Evolutionary conservation across 2,888 invertebrate species (phyloP).

Genomic region (Trachelus troglodyta): DNA sequence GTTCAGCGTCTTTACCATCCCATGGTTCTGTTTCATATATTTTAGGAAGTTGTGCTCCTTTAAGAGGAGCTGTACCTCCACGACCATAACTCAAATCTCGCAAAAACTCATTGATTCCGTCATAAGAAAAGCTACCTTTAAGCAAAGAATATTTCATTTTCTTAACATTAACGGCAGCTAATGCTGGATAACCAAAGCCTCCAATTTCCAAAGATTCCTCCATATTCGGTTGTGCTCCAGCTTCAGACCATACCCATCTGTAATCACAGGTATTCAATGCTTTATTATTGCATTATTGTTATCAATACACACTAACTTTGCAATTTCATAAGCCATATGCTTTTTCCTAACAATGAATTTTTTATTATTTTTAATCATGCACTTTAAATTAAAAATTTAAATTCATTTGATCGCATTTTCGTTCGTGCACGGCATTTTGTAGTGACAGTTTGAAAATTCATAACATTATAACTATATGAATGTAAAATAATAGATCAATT

Average conservation of each 20-base stretch:
- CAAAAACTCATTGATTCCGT: constrained; percentile 96
- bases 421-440: too few species aligned
- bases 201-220: constrained; percentile 95
- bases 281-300: too few species aligned
- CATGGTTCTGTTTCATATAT: constrained; percentile 79
- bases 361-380: too few species aligned
- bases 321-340: too few species aligned
- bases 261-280: constrained; percentile 17
- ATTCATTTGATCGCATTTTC: too few species aligned
- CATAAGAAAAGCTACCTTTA: constrained; percentile 92
- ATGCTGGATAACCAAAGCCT: constrained; percentile 98
- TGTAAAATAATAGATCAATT: too few species aligned
- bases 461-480: too few species aligned
- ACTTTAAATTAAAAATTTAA: too few species aligned
- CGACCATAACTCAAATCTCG: constrained; percentile 93
- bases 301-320: too few species aligned
- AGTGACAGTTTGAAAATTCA: too few species aligned
- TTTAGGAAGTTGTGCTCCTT: constrained; percentile 83
- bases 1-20: constrained; percentile 95
- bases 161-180: constrained; percentile 96
- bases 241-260: constrained; percentile 96
- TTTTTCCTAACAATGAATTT: too few species aligned
- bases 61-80: constrained; percentile 89
- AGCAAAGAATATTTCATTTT: constrained; percentile 97
- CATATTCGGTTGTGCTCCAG: constrained; percentile 83